These are phyloP conservation scores for Altica lythri DNA, from an alignment of 2,888 invertebrate species.

Conservation along the genomic window DNA sequence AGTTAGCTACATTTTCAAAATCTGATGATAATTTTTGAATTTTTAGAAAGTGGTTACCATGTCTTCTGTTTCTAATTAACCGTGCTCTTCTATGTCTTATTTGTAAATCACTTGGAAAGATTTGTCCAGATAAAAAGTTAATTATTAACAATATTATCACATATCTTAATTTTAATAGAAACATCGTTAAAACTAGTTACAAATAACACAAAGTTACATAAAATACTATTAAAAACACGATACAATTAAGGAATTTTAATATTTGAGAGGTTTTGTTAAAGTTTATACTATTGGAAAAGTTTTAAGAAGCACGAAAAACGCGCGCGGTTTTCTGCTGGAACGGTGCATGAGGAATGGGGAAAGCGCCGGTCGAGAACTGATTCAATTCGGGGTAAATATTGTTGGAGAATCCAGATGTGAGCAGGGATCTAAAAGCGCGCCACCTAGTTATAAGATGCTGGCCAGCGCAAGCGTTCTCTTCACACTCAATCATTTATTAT, in stretches of 20 bases:
- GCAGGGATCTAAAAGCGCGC: conserved; percentile 51
- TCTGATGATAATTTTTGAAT: conserved; percentile 32
- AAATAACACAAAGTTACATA: conserved; percentile 15
- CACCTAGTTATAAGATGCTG: conserved; percentile 56
- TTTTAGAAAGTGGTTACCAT: conserved; percentile 36
- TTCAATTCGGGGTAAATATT: conserved; percentile 45
- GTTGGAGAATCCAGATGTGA: conserved; percentile 50
- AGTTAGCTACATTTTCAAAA: conserved; percentile 36
- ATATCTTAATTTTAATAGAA: conserved; percentile 29
- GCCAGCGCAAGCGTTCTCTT: conserved; percentile 45
- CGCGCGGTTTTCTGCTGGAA: conserved; percentile 31
- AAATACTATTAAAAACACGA: conserved; percentile 3
- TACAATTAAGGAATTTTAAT: conserved; percentile 9
- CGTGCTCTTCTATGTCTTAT: conserved; percentile 61
- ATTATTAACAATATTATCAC: conserved; percentile 38
- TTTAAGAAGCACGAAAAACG: conserved; percentile 32
- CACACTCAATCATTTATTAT: conserved; percentile 39
- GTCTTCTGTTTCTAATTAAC: conserved; percentile 46
- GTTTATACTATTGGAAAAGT: conserved; percentile 29
- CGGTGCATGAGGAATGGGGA: conserved; percentile 36
- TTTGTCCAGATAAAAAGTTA: conserved; percentile 34
- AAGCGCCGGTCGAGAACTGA: conserved; percentile 48
- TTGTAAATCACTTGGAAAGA: conserved; percentile 37
- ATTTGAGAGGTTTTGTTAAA: conserved; percentile 16
- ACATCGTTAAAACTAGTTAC: conserved; percentile 26